phyloP scores from a whole-genome alignment of 2,113 vertebrate species.

The Bubo bubo region DNA sequence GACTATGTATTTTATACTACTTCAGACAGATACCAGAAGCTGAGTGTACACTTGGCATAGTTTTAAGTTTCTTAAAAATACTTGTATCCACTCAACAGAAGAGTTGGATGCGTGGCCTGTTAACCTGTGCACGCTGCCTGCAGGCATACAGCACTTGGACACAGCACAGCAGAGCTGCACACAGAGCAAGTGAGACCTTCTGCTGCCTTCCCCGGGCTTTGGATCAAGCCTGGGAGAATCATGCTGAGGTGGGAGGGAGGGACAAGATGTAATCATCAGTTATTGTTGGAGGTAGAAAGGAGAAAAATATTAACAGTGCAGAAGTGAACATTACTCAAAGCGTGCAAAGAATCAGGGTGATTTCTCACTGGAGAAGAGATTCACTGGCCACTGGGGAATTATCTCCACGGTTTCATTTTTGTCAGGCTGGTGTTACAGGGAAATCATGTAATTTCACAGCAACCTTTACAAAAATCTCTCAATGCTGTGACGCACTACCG shows the following conservation, averaged over 20 bases:
- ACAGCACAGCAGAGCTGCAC: neutral
- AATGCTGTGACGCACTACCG: neutral
- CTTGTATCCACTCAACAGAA: neutral
- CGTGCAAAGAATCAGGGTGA: neutral
- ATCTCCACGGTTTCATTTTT: neutral
- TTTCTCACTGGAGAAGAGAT: neutral
- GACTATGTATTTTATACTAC: neutral
- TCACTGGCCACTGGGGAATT: neutral
- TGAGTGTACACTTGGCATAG: fast-evolving
- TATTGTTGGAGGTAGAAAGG: neutral
- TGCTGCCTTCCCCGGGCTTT: neutral
- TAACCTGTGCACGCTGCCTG: neutral
- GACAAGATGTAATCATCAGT: neutral
- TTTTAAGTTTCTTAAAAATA: neutral
- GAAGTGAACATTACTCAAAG: neutral
- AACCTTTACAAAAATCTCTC: neutral
- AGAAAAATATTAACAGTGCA: neutral
- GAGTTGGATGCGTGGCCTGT: fast-evolving
- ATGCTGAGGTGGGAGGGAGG: fast-evolving
- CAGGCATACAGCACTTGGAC: neutral
- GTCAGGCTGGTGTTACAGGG: neutral
- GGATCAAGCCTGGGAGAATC: neutral
- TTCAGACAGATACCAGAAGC: neutral
- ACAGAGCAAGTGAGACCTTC: fast-evolving
- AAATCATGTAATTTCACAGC: neutral